These are phyloP conservation scores for Eupelmus urozonus DNA, from an alignment of 2,888 invertebrate genomes.

Conservation along the genomic window DNA sequence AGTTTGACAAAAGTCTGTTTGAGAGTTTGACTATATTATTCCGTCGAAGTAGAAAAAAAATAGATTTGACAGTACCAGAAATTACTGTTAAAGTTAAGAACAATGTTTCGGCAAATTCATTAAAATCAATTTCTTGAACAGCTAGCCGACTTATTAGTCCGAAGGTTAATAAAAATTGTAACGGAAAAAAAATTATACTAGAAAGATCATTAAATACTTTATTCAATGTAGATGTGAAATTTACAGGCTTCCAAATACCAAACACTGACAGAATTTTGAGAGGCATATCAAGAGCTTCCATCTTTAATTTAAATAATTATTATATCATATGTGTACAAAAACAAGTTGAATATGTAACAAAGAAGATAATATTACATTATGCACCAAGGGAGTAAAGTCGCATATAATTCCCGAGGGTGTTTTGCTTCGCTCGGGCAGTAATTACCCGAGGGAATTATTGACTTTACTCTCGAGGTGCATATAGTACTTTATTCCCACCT, in stretches of 20 bases:
- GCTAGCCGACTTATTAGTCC: neutral
- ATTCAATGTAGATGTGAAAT: neutral
- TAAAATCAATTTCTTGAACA: neutral
- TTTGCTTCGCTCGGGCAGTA: too few species aligned
- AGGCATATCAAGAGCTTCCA: constrained; percentile 12
- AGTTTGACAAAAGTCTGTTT: neutral
- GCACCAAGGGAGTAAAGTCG: too few species aligned
- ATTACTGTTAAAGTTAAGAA: constrained; percentile 4
- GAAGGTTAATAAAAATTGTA: constrained; percentile 2
- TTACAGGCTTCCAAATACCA: constrained; percentile 19
- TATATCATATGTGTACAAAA: too few species aligned
- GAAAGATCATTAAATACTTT: neutral
- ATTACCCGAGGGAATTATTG: too few species aligned
- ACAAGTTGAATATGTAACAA: too few species aligned
- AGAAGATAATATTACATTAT: too few species aligned
- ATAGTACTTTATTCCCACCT: too few species aligned
- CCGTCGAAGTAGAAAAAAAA: neutral
- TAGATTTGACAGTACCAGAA: constrained; percentile 5
- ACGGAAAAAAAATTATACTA: neutral
- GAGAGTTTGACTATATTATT: neutral
- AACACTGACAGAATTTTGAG: constrained; percentile 16
- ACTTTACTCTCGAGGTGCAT: too few species aligned
- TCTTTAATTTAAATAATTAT: too few species aligned
- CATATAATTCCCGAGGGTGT: too few species aligned
- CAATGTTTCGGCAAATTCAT: constrained; percentile 18